Conservation (phyloP, 2,888 invertebrate species). For the Metallyticus violacea region DNA sequence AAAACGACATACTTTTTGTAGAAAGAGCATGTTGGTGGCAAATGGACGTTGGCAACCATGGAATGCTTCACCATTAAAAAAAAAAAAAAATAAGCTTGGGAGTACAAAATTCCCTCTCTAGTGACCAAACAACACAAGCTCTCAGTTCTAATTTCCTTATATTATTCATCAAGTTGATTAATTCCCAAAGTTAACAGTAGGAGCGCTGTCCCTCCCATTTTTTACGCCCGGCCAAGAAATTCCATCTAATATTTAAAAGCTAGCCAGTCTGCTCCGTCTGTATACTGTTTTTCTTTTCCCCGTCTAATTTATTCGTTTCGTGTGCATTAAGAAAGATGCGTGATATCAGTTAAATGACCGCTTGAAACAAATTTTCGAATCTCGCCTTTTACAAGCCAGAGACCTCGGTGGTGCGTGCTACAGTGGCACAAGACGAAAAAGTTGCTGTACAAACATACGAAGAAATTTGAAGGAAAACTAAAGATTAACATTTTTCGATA, state of each 20-base stretch:
- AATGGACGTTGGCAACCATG: not conserved
- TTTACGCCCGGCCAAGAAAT: not conserved
- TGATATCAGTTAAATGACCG: slow-evolving; percentile 19
- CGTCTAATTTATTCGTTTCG: slow-evolving; percentile 22
- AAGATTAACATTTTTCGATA: too few relatives aligned
- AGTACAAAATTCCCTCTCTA: not conserved
- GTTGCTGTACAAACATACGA: too few relatives aligned
- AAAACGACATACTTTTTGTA: too few relatives aligned
- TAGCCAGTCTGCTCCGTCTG: not conserved
- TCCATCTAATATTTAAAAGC: not conserved
- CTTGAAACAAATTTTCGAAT: slow-evolving; percentile 22
- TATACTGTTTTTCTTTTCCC: not conserved
- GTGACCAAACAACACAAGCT: not conserved
- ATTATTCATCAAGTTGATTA: not conserved
- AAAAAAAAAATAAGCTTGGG: too few relatives aligned
- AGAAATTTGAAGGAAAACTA: too few relatives aligned
- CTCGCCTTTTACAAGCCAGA: slow-evolving; percentile 12
- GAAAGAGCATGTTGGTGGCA: not conserved
- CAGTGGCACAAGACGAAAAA: not conserved
- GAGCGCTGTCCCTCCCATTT: not conserved
- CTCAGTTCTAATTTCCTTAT: not conserved
- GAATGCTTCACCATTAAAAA: not conserved
- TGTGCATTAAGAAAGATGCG: slow-evolving; percentile 23
- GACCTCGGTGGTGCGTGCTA: not conserved
- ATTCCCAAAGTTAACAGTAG: not conserved